These are phyloP conservation scores for Orgyia antiqua DNA, from an alignment of 2,888 invertebrate species.

Conservation along the genomic window DNA sequence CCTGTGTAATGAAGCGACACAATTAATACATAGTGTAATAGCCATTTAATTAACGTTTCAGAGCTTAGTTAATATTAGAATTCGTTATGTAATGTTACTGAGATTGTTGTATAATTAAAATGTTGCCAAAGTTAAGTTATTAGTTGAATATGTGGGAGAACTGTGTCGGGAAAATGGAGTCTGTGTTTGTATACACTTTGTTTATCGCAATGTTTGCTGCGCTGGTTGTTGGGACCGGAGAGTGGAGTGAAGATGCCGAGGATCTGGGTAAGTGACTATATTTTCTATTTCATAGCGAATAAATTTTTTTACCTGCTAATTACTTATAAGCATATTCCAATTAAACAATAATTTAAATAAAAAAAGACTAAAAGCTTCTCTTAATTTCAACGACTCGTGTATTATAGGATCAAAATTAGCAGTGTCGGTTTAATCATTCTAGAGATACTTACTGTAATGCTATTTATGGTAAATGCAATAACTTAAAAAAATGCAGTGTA, in stretches of 20 bases:
- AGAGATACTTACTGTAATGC: not conserved
- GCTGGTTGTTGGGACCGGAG: conserved; percentile 56
- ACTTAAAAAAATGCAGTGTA: conserved; percentile 24
- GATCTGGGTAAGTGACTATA: conserved; percentile 56
- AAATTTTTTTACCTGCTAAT: not conserved
- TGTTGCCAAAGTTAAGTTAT: conserved; percentile 28
- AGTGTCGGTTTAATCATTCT: too few relatives aligned
- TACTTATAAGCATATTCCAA: too few relatives aligned
- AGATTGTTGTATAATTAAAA: conserved; percentile 15
- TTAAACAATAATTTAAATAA: too few relatives aligned
- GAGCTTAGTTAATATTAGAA: conserved; percentile 14
- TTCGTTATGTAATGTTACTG: conserved; percentile 13
- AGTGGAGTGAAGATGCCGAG: conserved; percentile 72
- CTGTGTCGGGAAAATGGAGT: conserved; percentile 33
- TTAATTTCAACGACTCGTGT: too few relatives aligned
- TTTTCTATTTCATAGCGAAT: not conserved
- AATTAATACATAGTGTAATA: conserved; percentile 20
- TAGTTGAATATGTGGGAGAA: conserved; percentile 25
- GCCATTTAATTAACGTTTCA: conserved; percentile 20
- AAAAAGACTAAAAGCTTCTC: too few relatives aligned
- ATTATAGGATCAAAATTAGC: too few relatives aligned
- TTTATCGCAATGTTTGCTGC: conserved; percentile 38
- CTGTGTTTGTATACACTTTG: conserved; percentile 39
- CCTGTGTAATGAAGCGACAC: conserved; percentile 16
- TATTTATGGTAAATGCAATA: conserved; percentile 7